A percentile compares a stretch with the other conserved stretches of the same genome.
These are phyloP conservation scores for Drosophila parthenogenetica DNA, from an alignment of 2,888 invertebrate species.

Conservation along the genomic window DNA sequence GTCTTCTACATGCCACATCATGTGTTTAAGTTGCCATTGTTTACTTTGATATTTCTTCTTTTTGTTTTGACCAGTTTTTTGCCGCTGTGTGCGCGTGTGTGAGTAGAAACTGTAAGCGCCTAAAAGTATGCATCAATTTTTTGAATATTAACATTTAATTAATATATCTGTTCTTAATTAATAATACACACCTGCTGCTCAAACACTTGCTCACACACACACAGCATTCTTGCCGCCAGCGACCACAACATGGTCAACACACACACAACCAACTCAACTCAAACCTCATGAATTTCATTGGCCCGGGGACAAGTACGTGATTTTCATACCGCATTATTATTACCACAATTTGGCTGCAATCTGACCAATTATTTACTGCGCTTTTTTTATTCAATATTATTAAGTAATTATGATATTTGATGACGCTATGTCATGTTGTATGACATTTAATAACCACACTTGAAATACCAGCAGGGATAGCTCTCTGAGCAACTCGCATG, in stretches of 20 bases:
- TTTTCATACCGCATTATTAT: conserved; percentile 11
- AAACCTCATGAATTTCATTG: neutral
- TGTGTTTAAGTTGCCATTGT: conserved; percentile 9
- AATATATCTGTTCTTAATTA: conserved; percentile 25
- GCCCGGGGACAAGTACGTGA: neutral
- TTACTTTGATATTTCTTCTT: conserved; percentile 17
- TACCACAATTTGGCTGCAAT: conserved; percentile 33
- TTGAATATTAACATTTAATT: conserved; percentile 3
- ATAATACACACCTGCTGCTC: neutral
- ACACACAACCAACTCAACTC: neutral
- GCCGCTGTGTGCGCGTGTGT: neutral
- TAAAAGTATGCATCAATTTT: conserved; percentile 34
- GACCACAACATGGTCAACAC: neutral
- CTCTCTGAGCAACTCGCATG: conserved; percentile 43
- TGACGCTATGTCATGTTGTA: conserved; percentile 46
- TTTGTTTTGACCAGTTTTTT: neutral
- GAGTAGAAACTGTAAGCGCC: conserved; percentile 8
- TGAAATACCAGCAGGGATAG: conserved; percentile 15
- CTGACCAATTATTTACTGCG: conserved; percentile 43
- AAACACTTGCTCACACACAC: neutral
- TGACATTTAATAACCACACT: conserved; percentile 37
- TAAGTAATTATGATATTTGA: conserved; percentile 58
- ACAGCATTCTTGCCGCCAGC: conserved; percentile 13
- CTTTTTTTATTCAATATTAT: conserved; percentile 44
- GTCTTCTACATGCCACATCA: neutral